Evolutionary conservation across 2,797 vertebrate species (phyloP), one percentile per base, ranked within the genome.

Genomic region (Macropus fuliginosus): DNA sequence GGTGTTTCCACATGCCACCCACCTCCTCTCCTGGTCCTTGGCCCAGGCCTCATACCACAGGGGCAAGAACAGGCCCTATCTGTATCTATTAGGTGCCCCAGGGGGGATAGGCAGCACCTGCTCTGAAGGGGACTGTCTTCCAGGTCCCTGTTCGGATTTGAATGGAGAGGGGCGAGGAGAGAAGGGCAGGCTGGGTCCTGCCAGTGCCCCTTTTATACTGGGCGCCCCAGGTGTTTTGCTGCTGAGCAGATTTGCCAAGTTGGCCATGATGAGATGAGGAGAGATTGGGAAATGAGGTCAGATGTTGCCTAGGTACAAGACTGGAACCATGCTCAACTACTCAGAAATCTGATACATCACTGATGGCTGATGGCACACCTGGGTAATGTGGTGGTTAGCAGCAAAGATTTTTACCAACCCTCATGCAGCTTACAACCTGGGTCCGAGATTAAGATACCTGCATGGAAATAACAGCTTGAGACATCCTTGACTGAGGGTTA

Each of bases 151-250:
- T 46, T 81, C 40, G 46, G 40, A 21, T 81, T 81, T 81, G 74
- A 81, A 81, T 46, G 40, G 74, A 46, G 27, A 46, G 21, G 66
- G n/a, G 16, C 1, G 5, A n/a, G 34, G 5, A n/a, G 34, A 40
- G n/a, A 8, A 81, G 74, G 40, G 40, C 74, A 81, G 74, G 40
- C 6, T 0, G 28, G 94, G 91, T 56, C 52, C 54, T 1, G 27
- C 62, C 0, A 9, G n/a, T 0, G 18, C 31, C 52, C 5, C 29
- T 0, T 13, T 27, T 81, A 46, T 52, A 62, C 28, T 0, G 0
- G 90, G 24, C 0, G 5, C 54, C 18, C 10, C 74, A 46, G 74
- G 40, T 81, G 74, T 81, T 81, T 81, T 31, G 21, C 18, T 24
- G 74, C 74, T 81, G 40, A 5, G 50, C 56, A 46, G 18, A n/a